Evolutionary conservation across 2,888 invertebrate species (phyloP).

Genomic region (Lithophane socia): DNA sequence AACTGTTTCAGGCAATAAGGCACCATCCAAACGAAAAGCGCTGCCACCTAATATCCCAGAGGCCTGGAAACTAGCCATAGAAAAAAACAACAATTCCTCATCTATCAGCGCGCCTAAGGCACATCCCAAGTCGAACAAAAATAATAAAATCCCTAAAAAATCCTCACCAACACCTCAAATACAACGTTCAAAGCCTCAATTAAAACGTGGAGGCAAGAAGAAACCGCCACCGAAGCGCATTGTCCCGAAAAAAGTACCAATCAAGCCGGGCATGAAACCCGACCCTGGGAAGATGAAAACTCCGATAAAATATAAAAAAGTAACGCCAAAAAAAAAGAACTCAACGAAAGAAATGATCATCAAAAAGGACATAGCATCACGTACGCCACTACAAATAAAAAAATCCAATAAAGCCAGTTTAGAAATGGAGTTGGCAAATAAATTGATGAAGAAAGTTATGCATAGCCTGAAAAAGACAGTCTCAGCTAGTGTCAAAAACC

Average conservation of each 20-base stretch:
- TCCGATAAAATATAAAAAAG: constrained; percentile 44
- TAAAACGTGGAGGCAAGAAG: constrained; percentile 26
- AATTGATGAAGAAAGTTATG: constrained; percentile 62
- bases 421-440: constrained; percentile 65
- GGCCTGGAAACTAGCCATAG: not conserved
- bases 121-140: not conserved
- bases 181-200: constrained; percentile 2
- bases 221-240: constrained; percentile 35
- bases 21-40: constrained; percentile 8
- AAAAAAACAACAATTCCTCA: not conserved
- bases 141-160: not conserved
- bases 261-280: not conserved
- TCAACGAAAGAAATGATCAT: constrained; percentile 47
- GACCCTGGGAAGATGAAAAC: constrained; percentile 40
- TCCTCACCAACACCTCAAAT: not conserved
- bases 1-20: constrained; percentile 23
- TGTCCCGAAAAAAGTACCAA: constrained; percentile 45
- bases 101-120: not conserved
- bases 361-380: constrained; percentile 60
- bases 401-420: constrained; percentile 32
- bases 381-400: constrained; percentile 56
- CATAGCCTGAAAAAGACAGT: constrained; percentile 27
- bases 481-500: constrained; percentile 50
- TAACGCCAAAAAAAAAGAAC: constrained; percentile 15
- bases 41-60: not conserved